Percentiles rank a stretch among this genome's conserved stretches.
Evolutionary conservation across 2,797 vertebrate genomes (phyloP).

Genomic region (Pseudopleuronectes americanus): DNA sequence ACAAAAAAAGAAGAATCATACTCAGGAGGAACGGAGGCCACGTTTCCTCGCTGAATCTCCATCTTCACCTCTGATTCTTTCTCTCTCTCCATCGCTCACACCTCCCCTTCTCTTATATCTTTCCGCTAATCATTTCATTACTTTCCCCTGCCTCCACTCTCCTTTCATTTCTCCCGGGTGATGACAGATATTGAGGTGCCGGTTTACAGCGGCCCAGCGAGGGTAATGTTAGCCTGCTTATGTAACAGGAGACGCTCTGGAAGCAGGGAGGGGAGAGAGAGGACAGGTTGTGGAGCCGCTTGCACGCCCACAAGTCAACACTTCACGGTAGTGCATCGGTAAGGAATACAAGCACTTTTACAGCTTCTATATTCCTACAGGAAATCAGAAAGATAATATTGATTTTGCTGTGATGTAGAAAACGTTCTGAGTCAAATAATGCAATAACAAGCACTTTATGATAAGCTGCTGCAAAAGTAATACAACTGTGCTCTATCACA

Average conservation of each 20-base stretch:
- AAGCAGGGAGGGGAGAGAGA: conserved; percentile 37
- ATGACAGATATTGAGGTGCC: conserved; percentile 60
- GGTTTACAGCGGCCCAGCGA: conserved; percentile 50
- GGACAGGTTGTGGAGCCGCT: conserved; percentile 40
- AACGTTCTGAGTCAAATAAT: neutral
- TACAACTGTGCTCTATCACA: too few relatives aligned
- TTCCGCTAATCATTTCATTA: conserved; percentile 36
- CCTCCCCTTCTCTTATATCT: conserved; percentile 6
- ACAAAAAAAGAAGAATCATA: neutral
- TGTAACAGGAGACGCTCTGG: conserved; percentile 60
- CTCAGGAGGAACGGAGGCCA: neutral
- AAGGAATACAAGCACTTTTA: conserved; percentile 36
- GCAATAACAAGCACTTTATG: neutral
- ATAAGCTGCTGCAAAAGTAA: conserved; percentile 5
- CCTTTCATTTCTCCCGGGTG: conserved; percentile 40
- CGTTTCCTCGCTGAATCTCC: neutral
- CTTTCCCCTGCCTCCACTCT: conserved; percentile 15
- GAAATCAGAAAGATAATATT: conserved; percentile 20
- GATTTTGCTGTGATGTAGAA: conserved; percentile 14
- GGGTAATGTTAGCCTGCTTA: conserved; percentile 68
- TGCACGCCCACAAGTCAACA: conserved; percentile 53
- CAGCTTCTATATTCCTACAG: conserved; percentile 26
- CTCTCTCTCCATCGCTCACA: conserved; percentile 14
- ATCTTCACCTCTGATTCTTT: conserved; percentile 7
- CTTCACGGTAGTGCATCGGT: conserved; percentile 37